phyloP scores from a whole-genome alignment of 2,797 vertebrate genomes.

The Luscinia megarhynchos region DNA sequence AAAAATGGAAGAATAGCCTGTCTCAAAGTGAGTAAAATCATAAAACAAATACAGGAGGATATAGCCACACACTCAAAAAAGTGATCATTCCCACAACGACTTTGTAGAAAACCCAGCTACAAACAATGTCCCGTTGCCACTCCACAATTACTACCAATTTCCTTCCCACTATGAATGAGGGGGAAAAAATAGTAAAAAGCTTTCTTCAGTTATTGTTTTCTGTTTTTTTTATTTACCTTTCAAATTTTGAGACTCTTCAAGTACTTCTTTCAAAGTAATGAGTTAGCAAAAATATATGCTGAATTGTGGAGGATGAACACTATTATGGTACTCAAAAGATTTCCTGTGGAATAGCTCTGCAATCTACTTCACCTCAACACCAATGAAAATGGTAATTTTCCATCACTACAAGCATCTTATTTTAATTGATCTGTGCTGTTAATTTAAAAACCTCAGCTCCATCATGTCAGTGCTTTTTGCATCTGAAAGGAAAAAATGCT shows the following conservation, averaged over 20 bases:
- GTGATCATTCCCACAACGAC: background rate
- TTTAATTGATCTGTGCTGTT: constrained; percentile 38
- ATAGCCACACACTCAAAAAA: background rate
- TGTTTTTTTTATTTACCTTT: background rate
- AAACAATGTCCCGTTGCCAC: background rate
- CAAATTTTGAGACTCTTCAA: background rate
- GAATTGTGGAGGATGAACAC: constrained; percentile 29
- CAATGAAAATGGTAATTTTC: constrained; percentile 61
- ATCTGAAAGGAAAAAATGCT: background rate
- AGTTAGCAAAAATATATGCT: constrained; percentile 36
- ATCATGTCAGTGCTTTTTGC: constrained; percentile 20
- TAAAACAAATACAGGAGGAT: background rate
- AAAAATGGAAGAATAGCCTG: background rate
- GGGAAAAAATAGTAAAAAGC: background rate
- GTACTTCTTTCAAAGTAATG: constrained; percentile 31
- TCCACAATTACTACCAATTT: background rate
- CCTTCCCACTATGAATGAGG: background rate
- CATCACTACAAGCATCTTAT: constrained; percentile 23
- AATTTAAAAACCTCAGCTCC: background rate
- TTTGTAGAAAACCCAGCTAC: background rate
- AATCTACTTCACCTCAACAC: constrained; percentile 14
- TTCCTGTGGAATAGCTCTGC: constrained; percentile 9
- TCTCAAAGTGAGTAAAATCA: background rate
- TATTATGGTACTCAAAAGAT: background rate
- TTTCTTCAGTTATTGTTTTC: constrained; percentile 27